Percentiles rank a stretch among this genome's conserved stretches.
Conservation (phyloP, 2,888 invertebrate genomes). For the Arenicola marina region DNA sequence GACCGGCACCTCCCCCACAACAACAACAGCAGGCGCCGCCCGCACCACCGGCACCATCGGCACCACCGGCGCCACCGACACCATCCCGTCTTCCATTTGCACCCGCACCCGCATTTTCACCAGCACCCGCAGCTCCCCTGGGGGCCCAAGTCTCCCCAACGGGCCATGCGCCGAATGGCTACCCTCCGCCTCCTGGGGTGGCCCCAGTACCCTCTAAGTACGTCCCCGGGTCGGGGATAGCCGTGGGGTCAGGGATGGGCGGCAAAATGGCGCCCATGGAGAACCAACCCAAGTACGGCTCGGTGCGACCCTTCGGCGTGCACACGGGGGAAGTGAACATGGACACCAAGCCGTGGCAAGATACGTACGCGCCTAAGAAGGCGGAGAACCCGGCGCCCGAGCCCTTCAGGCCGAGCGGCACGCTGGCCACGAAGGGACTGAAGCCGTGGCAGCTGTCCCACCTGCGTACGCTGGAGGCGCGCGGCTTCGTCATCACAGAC, state of each 20-base stretch:
- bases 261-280: neutral
- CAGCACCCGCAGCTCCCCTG: too few species aligned
- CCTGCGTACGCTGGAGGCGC: slow-evolving; percentile 23
- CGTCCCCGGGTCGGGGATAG: too few species aligned
- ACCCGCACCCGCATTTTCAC: too few species aligned
- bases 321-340: neutral
- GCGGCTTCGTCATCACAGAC: slow-evolving; percentile 16
- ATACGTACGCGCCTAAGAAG: neutral
- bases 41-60: too few species aligned
- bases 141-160: too few species aligned
- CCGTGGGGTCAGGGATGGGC: neutral
- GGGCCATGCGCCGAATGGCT: too few species aligned
- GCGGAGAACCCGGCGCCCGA: neutral
- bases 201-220: too few species aligned
- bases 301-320: neutral
- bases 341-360: slow-evolving; percentile 13
- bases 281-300: neutral
- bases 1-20: too few species aligned
- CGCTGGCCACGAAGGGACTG: slow-evolving; percentile 12
- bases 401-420: slow-evolving; percentile 4
- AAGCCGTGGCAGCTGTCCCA: slow-evolving; percentile 31
- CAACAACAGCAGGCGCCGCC: too few species aligned
- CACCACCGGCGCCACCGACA: too few species aligned
- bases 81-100: too few species aligned
- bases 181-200: too few species aligned